These are phyloP conservation scores for Hephaestus fuliginosus DNA, from an alignment of 2,797 vertebrate species.

Conservation along the genomic window DNA sequence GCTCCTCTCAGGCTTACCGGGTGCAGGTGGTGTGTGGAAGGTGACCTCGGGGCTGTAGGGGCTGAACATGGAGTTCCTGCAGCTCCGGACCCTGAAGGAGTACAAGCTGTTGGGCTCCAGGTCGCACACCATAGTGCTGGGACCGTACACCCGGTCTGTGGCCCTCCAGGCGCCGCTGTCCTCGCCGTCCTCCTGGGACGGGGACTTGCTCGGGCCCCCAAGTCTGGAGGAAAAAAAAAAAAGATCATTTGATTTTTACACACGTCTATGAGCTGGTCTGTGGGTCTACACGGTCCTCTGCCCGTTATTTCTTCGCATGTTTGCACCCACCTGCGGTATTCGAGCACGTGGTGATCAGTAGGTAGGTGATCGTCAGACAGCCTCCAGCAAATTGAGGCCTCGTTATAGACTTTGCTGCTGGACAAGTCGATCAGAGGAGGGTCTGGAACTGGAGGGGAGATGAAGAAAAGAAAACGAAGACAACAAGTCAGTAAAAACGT, in stretches of 20 bases:
- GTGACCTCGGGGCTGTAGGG: slow-evolving; percentile 92
- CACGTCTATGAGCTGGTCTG: neutral
- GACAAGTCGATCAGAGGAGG: slow-evolving; percentile 93
- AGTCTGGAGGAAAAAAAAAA: slow-evolving; percentile 51
- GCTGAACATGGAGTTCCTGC: slow-evolving; percentile 90
- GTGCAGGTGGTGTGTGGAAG: slow-evolving; percentile 91
- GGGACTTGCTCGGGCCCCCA: slow-evolving; percentile 57
- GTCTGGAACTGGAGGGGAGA: slow-evolving; percentile 87
- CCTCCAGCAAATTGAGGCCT: slow-evolving; percentile 92
- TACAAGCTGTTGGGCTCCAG: slow-evolving; percentile 89
- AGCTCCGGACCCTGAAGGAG: slow-evolving; percentile 91
- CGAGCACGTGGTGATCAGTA: slow-evolving; percentile 92
- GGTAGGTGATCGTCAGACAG: slow-evolving; percentile 88
- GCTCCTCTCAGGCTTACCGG: slow-evolving; percentile 82
- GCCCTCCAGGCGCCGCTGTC: slow-evolving; percentile 84
- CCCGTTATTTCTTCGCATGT: neutral
- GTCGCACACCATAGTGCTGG: slow-evolving; percentile 87
- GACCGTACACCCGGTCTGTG: slow-evolving; percentile 84
- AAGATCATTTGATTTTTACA: neutral
- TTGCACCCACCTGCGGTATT: slow-evolving; percentile 85
- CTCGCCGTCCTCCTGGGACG: slow-evolving; percentile 84
- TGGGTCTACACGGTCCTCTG: neutral
- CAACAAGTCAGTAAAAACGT: neutral
- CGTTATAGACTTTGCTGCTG: slow-evolving; percentile 91
- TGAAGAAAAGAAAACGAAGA: neutral